Evolutionary conservation across 64 coral and sea anemone species (phyloP), one percentile per base, ranked within the genome.

Genomic region (Dendronephthya gigantea): DNA sequence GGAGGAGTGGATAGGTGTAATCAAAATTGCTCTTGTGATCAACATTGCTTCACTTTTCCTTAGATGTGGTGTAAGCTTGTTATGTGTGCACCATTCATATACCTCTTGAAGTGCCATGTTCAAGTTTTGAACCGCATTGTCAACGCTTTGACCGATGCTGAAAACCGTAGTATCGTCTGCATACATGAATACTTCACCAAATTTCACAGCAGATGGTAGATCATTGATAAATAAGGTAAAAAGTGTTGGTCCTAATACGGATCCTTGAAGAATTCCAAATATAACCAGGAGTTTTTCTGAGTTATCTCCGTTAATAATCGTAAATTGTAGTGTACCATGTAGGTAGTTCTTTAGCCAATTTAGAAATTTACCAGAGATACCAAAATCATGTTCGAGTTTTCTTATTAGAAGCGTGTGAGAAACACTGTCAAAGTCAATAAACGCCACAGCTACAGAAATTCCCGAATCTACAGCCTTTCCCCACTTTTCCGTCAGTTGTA

Each of bases 171-270:
- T 45, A 39, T 76, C 62, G 65, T 87, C 66, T 40, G 85, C 65
- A 39, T 87, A 87, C 86, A 87, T 81, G 16, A 81, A 87, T 23
- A 83, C 4, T 12, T 23, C 39, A 5, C 75, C 52, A 11, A 38
- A 86, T 17, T 11, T 12, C 0, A 86, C 58, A 22, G 50, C 66
- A 33, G 84, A 49, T 87, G 84, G 89, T n/a, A 86, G 25, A 34
- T 90, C 89, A 56, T 83, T 86, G 12, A 84, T 68, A 34, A 90
- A 90, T 30, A 86, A 25, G 11, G 50, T 86, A 11, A 86, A 90
- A 30, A 86, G 76, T 9, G 84, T 90, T 0, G 72, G 89, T 0
- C 84, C 38, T 29, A 90, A n/a, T 17, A 86, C 84, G 15, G 89
- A 86, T 6, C 83, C 89, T 15, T 90, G 84, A 29, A 83, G 84